phyloP scores from a whole-genome alignment of 92 coral and sea anemone genomes.

The Phenganax stokvisi region DNA sequence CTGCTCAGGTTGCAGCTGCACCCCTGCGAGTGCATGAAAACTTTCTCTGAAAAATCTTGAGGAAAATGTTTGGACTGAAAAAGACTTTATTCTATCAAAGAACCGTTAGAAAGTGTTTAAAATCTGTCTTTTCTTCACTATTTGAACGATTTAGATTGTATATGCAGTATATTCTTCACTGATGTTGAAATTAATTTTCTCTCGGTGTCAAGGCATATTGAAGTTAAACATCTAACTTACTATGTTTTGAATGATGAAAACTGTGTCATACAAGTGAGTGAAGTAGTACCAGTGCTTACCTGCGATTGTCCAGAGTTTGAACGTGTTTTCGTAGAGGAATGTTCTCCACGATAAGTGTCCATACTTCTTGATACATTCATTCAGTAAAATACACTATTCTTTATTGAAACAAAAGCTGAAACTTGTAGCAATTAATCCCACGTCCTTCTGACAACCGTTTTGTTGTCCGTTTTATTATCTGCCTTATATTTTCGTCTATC shows the following conservation, averaged over 20 bases:
- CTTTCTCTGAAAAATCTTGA: background rate
- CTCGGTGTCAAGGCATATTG: background rate
- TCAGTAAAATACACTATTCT: too few relatives aligned
- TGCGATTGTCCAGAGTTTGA: too few relatives aligned
- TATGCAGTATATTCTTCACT: background rate
- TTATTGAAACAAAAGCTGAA: too few relatives aligned
- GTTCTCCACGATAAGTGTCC: too few relatives aligned
- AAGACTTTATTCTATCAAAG: background rate
- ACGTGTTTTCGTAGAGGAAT: too few relatives aligned
- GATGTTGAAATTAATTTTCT: background rate
- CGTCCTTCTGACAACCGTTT: too few relatives aligned
- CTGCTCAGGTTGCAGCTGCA: background rate
- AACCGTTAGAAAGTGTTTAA: background rate
- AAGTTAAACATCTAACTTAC: background rate
- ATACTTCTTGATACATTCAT: too few relatives aligned
- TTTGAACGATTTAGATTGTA: background rate
- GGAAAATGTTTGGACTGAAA: background rate
- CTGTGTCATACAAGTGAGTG: background rate
- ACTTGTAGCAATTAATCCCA: too few relatives aligned
- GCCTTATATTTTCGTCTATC: background rate
- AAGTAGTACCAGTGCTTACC: background rate
- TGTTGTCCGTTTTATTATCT: background rate
- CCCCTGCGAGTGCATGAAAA: background rate
- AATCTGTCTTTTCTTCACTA: background rate
- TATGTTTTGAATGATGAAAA: background rate